Evolutionary conservation across 2,797 vertebrate species (phyloP).

Genomic region (Euphonia xanthogaster): DNA sequence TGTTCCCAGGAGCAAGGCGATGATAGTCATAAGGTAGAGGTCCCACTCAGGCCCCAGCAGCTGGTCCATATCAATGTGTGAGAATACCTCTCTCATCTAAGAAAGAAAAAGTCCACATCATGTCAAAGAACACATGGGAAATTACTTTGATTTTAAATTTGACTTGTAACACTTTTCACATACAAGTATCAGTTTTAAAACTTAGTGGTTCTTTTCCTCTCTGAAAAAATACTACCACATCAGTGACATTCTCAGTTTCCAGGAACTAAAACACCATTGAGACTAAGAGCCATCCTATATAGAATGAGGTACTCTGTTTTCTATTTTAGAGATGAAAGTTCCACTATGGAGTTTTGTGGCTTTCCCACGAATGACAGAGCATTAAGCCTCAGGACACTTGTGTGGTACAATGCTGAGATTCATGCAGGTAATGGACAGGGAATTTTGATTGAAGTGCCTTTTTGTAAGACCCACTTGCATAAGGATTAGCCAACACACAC

Average conservation of each 20-base stretch:
- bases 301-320: background rate
- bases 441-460: background rate
- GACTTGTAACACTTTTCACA: background rate
- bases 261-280: background rate
- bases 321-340: background rate
- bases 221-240: background rate
- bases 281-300: background rate
- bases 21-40: slow-evolving; percentile 99
- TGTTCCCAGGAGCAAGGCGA: slow-evolving; percentile 92
- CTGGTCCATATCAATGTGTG: slow-evolving; percentile 94
- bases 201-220: background rate
- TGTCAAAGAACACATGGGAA: background rate
- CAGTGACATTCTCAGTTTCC: background rate
- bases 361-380: background rate
- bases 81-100: slow-evolving; percentile 87
- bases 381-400: background rate
- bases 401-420: background rate
- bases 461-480: background rate
- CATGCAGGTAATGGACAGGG: background rate
- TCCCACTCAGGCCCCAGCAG: slow-evolving; percentile 97
- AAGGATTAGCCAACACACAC: background rate
- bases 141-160: background rate
- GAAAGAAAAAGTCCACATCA: slow-evolving; percentile 17
- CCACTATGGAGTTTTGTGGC: background rate
- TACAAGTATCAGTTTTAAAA: background rate